Evolutionary conservation across 2,797 vertebrate genomes (phyloP), one percentile per base, ranked within the genome.

Genomic region (Crypturellus tataupa): DNA sequence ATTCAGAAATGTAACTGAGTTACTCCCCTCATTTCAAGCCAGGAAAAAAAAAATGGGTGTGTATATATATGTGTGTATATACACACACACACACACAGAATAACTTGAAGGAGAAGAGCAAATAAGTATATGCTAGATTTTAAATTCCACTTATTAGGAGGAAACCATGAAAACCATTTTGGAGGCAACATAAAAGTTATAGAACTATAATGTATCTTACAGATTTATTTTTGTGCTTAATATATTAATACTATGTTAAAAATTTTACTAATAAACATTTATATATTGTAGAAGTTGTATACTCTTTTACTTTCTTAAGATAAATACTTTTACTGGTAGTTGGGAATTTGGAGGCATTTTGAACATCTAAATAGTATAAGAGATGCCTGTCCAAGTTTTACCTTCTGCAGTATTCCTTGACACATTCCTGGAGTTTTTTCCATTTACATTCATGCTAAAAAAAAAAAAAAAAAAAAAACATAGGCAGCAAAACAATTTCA

Each of bases 291-390:
- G 90, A 64, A 64, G 51, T 63, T 70, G 42, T 85, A 73, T 29
- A 44, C 25, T 73, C 59, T 78, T 78, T 21, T 25, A 33, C 71
- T 77, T 93, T 93, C 64, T 21, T 47, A 47, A 23, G 18, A 31
- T 31, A 85, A 73, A 91, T 73, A 27, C 33, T 67, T 94, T 91
- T 93, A 91, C 80, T 70, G 91, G 87, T 56, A 78, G 71, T 44
- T 89, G 56, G 68, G 89, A 94, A 91, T 90, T 68, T 92, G 86
- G 53, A 92, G 93, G 93, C 58, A 59, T 93, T 86, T 19, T 94
- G 81, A 95, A 79, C 72, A 69, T 85, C 21, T 35, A 80, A 87
- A 86, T 95, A 81, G 5, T 46, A 76, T 67, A 84, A 70, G 64
- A 93, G 69, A 88, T 90, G 62, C 33, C 90, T 85, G 65, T 86